A percentile compares a stretch with the other conserved stretches of the same genome.
Evolutionary conservation across 2,888 invertebrate species (phyloP).

Genomic region (Sepiola atlantica): DNA sequence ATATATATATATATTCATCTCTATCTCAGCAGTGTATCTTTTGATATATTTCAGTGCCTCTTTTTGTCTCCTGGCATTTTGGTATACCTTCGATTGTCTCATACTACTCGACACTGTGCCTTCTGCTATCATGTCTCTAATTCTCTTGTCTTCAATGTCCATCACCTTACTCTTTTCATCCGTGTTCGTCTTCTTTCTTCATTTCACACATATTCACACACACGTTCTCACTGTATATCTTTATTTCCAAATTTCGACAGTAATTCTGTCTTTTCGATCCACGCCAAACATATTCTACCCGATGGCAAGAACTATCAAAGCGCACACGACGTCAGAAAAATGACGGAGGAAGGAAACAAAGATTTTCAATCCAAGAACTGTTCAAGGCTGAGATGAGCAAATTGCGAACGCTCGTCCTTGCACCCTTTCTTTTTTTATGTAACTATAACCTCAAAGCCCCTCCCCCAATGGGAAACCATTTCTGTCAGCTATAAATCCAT

Average conservation of each 20-base stretch:
- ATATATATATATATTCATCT: no score
- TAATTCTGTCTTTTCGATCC: background rate
- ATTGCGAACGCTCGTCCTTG: background rate
- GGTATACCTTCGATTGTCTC: no score
- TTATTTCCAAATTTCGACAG: rapidly evolving
- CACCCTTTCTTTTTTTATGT: background rate
- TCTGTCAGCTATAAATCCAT: conserved; percentile 13
- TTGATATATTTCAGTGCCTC: no score
- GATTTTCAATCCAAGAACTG: background rate
- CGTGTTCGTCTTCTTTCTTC: no score
- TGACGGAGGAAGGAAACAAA: background rate
- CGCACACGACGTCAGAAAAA: background rate
- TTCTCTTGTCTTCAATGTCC: no score
- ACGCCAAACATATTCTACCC: background rate
- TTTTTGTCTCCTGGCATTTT: no score
- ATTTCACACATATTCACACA: no score
- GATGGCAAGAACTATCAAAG: background rate
- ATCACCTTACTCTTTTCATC: no score
- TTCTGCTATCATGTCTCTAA: no score
- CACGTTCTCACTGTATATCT: no score
- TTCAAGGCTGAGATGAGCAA: background rate
- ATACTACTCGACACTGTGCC: no score
- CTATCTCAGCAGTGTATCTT: no score
- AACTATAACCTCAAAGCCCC: background rate
- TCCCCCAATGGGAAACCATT: background rate